Base-by-base conservation (phyloP, 2,113 vertebrate species). In the Oenanthe melanoleuca region DNA sequence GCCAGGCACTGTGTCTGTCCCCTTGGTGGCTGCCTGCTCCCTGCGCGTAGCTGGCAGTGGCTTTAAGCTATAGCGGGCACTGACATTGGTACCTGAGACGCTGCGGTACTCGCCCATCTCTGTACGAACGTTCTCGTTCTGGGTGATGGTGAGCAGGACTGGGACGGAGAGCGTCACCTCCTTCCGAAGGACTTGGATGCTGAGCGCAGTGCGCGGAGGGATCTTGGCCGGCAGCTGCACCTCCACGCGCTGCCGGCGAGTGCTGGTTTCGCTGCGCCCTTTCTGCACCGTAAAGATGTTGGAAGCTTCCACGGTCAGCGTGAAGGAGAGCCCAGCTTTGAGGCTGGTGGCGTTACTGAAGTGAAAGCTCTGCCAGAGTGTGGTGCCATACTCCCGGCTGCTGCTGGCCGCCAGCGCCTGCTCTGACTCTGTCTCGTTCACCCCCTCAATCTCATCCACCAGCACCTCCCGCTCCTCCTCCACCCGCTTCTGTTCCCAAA, bases 401-500 rank as follows among this genome's bases (percentile, higher is more conserved):
- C 94, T 97, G 95, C 88, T 94, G 91, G 95, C 93, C 0, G 96
- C 73, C 80, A 97, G 92, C 0, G 16, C 47, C 80, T 97, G 96
- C 79, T 97, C 97, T 1, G 96, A 88, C 44, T 96, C 78, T 0
- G 96, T 97, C 67, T 95, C 89, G 1, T 97, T 97, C 92, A 95
- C 93, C 34, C 96, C 97, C 53, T 97, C 95, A 5, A 96, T 88
- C 89, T 97, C 97, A 49, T 97, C 97, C 49, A 97, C 95, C 56
- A 97, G 85, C 73, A 97, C 82, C 24, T 97, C 95, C 64, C 92
- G 89, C 80, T 97, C 97, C 1, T 31, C 92, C 72, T 97, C 97
- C 40, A 97, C 93, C 22, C 59, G 75, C 64, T 94, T 96, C 89
- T 95, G 69, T 14, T 96, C 96, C 97, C 97, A 97, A 18, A 97